Base-by-base conservation (phyloP, 2,888 invertebrate species). In the Andrena bucephala region DNA sequence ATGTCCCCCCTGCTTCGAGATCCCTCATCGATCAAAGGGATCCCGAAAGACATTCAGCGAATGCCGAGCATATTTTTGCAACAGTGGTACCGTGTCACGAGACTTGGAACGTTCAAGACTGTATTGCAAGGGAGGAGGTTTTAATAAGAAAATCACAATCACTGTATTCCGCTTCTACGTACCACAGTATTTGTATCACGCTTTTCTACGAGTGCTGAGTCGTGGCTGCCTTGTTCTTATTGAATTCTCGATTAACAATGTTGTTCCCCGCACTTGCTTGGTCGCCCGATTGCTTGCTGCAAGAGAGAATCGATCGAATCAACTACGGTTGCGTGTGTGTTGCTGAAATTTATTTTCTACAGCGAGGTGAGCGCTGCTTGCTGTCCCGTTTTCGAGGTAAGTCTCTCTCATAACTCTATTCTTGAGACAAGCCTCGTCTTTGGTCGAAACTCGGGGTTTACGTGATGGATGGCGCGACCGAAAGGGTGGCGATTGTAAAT, bases 141-240 rank as follows among this genome's bases (percentile, higher is more conserved):
- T 59, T n/a, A 36, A 20, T 31, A 54, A 5, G 63, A 42, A 5
- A 16, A 54, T 69, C 24, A 36, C 36, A n/a, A 5, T n/a, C 31
- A 20, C 27, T 20, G 59, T 48, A 65, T 52, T 20, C n/a, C 36
- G 71, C 52, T 85, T 77, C 60, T 84, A 85, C 85, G 68, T 85
- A 85, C 78, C 85, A 62, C 66, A 60, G 59, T 77, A 42, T 71
- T 78, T 60, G 67, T 63, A 60, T 75, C 74, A 52, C n/a, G 27
- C 42, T 73, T 79, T 75, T 77, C 68, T 77, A 82, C 68, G 68
- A 75, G 72, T 77, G 57, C 85, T 83, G 88, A 88, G 88, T 88
- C 88, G 83, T 88, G 88, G 86, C 80, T 88, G 80, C 24, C 88
- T 89, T 88, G 88, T 87, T 88, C 88, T 88, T 83, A 83, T 52